Evolutionary conservation across 2,797 vertebrate species (phyloP), one percentile per base, ranked within the genome.

Genomic region (Streptopelia turtur): DNA sequence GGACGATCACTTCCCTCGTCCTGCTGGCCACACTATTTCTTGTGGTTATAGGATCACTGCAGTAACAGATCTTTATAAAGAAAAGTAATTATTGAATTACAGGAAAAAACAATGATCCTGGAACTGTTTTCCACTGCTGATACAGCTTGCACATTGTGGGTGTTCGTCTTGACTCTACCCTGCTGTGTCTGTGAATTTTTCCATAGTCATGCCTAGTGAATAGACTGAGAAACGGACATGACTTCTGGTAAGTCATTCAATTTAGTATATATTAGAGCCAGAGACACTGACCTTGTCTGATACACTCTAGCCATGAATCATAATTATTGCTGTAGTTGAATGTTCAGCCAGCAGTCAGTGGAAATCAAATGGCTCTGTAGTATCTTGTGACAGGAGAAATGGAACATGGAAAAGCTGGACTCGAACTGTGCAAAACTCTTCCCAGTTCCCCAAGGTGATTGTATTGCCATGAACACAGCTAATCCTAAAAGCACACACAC

Each of bases 401-500:
- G 37, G 37, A 55, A 39, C 15, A 10, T 15, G 25, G 65, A 68
- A 76, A 86, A 91, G 10, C 35, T 86, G 78, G 65, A 79, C 25
- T 76, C 49, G 57, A 60, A 47, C 78, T 53, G 43, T 75, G 57
- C 79, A 92, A 89, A 89, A 66, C 21, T 59, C 56, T 50, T 89
- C 56, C 18, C 16, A 33, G 56, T 43, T 82, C 30, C 79, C 87
- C 61, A 53, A 28, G 74, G 50, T 94, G 77, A 90, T 91, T 92
- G 78, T 79, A 76, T 79, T 93, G 82, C 74, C 41, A 61, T 35
- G 72, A 96, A 91, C 89, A 87, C 5, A 5, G 37, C 30, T 97
- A 97, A 98, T 98, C 96, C 90, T 86, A 63, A 97, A 92, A 82
- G 55, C 56, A 96, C 87, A 95, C 93, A 89, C 68, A 69, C 71